Percentiles rank a stretch among this genome's conserved stretches.
Conservation (phyloP, 2,797 vertebrate genomes). For the Tadarida brasiliensis region DNA sequence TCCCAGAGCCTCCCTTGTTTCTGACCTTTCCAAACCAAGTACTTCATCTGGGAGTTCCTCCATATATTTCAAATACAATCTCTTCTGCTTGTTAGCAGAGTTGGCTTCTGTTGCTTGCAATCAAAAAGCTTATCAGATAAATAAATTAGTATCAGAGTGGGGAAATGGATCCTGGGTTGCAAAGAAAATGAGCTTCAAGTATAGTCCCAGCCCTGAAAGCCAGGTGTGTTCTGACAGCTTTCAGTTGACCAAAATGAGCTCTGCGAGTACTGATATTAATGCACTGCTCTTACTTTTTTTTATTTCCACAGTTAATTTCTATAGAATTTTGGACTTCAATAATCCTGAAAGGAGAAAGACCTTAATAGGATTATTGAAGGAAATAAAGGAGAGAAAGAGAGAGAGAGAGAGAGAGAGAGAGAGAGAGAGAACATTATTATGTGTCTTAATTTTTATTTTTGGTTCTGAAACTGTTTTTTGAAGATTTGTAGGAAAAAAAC, state of each 20-base stretch:
- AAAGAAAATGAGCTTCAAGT: neutral
- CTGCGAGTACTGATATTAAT: neutral
- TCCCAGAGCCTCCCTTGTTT: neutral
- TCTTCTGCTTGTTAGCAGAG: neutral
- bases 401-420: neutral
- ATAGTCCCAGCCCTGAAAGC: neutral
- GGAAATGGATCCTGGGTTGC: neutral
- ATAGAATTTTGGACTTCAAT: constrained; percentile 16
- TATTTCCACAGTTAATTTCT: neutral
- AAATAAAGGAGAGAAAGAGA: neutral
- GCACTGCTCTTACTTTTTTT: neutral
- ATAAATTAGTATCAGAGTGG: neutral
- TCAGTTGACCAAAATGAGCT: neutral
- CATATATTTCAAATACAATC: neutral
- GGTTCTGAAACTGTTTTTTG: constrained; percentile 44
- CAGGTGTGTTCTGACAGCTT: neutral
- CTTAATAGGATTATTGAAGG: constrained; percentile 40
- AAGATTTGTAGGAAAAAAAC: constrained; percentile 33
- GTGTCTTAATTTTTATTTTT: constrained; percentile 58
- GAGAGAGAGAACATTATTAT: neutral
- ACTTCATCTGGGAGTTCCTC: neutral
- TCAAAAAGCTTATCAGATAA: neutral
- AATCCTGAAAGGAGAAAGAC: neutral
- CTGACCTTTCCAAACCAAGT: neutral
- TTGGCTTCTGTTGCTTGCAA: constrained; percentile 31